Evolutionary conservation across 2,113 vertebrate genomes (phyloP), one percentile per base, ranked within the genome.

Genomic region (Microcebus jonahi): DNA sequence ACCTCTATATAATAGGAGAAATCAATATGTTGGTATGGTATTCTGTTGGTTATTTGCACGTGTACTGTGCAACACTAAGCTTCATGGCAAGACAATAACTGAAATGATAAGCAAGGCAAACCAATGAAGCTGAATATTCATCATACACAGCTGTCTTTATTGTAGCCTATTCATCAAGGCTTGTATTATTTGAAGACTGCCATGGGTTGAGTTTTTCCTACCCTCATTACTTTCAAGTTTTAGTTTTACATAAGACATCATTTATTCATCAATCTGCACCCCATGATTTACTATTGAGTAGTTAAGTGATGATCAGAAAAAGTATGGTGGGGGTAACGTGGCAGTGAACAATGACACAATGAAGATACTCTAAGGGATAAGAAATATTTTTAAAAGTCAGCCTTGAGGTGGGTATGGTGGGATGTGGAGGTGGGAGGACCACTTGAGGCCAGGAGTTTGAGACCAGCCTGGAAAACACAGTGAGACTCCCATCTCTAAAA

Each of bases 71-170:
- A 89, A 91, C 20, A 85, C 53, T 61, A 91, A 71, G 68, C 90
- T 92, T 93, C 70, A 93, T 14, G 83, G 68, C 61, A 90, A 90
- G 42, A 87, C 9, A 80, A 57, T 77, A 84, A 91, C 20, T 65
- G 91, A 96, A 97, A 90, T 61, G 42, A 45, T 87, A 77, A 77
- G 39, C 53, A 90, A 94, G 77, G 50, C 80, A 96, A 92, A 76
- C 50, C 77, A 91, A 67, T 42, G 23, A 82, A 42, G 36, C 0
- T 75, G 55, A 88, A 87, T 65, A 86, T 79, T 95, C 82, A 70
- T 3, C 71, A 80, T 50, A 67, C 55, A 95, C 27, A 65, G 57
- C 67, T 90, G 45, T 89, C 83, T 80, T 87, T 71, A 93, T 77
- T 71, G 81, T 61, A 31, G 68, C 39, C 82, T 89, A 50, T 68